Evolutionary conservation across 2,113 vertebrate species (phyloP).

Genomic region (Hiodon tergisus): DNA sequence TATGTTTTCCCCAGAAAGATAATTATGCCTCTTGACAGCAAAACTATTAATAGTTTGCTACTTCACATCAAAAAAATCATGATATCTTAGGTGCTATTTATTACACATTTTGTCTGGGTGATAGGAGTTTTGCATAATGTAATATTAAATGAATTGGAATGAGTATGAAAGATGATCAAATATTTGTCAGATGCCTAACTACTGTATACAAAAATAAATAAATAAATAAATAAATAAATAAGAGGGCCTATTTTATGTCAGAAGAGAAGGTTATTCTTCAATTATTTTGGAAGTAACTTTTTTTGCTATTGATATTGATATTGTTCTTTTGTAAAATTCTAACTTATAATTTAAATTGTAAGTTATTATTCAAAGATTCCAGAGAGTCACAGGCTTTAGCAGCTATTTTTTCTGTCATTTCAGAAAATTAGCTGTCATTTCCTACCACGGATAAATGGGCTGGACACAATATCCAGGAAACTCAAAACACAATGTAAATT

Average conservation of each 20-base stretch:
- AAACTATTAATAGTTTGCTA: background rate
- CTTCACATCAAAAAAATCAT: background rate
- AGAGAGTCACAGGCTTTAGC: no score
- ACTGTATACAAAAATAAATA: background rate
- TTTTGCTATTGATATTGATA: no score
- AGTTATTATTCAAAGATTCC: no score
- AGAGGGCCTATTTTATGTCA: background rate
- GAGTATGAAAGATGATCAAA: no score
- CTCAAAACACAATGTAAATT: background rate
- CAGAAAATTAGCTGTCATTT: background rate
- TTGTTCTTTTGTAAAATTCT: no score
- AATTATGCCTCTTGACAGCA: background rate
- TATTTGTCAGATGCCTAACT: no score
- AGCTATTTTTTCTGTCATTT: no score
- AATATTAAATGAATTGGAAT: no score
- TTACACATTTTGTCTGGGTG: background rate
- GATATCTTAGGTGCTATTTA: background rate
- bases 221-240: background rate
- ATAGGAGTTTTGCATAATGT: background rate
- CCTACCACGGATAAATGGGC: background rate
- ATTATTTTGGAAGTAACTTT: no score
- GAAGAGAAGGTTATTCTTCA: no score
- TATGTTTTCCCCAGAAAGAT: background rate
- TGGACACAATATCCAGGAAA: background rate
- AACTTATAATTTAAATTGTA: no score